These are phyloP conservation scores for Pantelozetes paolii DNA, from an alignment of 2,888 invertebrate genomes.

Conservation along the genomic window DNA sequence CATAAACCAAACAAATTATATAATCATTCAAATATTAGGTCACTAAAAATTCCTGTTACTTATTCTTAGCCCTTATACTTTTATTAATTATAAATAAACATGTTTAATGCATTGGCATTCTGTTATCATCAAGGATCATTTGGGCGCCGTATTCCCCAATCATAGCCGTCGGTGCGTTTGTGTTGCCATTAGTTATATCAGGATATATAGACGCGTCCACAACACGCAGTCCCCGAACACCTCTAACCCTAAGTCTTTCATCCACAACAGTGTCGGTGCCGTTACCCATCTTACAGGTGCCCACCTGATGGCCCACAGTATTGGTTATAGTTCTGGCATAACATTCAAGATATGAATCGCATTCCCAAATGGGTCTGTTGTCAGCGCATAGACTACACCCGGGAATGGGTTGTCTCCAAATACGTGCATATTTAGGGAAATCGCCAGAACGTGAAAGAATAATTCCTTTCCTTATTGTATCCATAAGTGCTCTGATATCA, in stretches of 20 bases:
- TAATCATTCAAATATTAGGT: too few relatives aligned
- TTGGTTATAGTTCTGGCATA: conserved; percentile 27
- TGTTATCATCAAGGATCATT: conserved; percentile 9
- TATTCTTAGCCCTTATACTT: too few relatives aligned
- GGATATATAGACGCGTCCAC: conserved; percentile 36
- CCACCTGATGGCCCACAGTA: conserved; percentile 38
- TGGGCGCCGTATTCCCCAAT: conserved; percentile 30
- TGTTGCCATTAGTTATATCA: conserved; percentile 38
- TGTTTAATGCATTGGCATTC: too few relatives aligned
- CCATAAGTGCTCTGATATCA: conserved; percentile 24
- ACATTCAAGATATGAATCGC: conserved; percentile 32
- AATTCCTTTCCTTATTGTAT: conserved; percentile 2
- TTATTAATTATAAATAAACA: too few relatives aligned
- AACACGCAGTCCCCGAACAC: conserved; percentile 28
- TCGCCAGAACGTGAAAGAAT: not conserved
- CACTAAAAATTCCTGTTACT: too few relatives aligned
- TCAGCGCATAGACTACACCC: conserved; percentile 58
- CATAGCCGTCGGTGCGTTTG: conserved; percentile 37
- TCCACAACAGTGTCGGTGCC: conserved; percentile 31
- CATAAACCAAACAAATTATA: too few relatives aligned
- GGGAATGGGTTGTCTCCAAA: conserved; percentile 71
- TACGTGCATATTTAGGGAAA: conserved; percentile 1
- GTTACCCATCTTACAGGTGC: conserved; percentile 40
- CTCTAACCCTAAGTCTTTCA: conserved; percentile 21
- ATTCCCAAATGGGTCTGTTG: conserved; percentile 31